Base-by-base conservation (phyloP, 2,888 invertebrate species). In the Dermolepida albohirtum region DNA sequence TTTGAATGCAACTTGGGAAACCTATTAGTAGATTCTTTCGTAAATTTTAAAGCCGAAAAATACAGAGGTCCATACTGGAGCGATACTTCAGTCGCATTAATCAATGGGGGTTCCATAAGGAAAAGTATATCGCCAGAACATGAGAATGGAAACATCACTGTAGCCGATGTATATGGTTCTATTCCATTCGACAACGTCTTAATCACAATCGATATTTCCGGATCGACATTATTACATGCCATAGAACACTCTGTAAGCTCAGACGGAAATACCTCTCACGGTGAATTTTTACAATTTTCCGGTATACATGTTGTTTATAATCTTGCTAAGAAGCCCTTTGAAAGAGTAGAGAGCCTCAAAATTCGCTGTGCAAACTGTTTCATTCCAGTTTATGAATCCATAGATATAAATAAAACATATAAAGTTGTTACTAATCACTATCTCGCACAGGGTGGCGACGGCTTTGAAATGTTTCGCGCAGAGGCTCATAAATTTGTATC, bases 1-100 rank as follows among this genome's bases (percentile, higher is more conserved):
- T 73, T 74, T 40, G 96, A 97, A 82, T 96, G 96, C 78, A 95
- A 94, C 80, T 83, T 96, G 75, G 96, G 95, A 2, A 95, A 95
- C 81, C 80, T 95, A 12, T 86, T 95, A 64, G 84, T 92, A 0
- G 95, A 96, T 77, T 89, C 95, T 0, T 88, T 93, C 82, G 83
- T 94, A 0, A 85, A 88, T 76, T 88, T 88, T 72, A 88, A 88
- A 72, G 85, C 84, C 5, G 78, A 77, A 50, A 80, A 83, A 65
- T 86, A 86, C 66, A 78, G 71, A 40, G 83, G 86, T 1, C 74
- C 77, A 27, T 87, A 87, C 43, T 95, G 95, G 95, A 92, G 92
- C 0, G 90, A 92, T 77, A 89, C 92, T 0, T 87, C 94, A 0
- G 89, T 95, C 73, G 91, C 90, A 0, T 75, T 96, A 0, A 83